Evolutionary conservation across 2,113 vertebrate genomes (phyloP).

Genomic region (Oreochromis spilurus): DNA sequence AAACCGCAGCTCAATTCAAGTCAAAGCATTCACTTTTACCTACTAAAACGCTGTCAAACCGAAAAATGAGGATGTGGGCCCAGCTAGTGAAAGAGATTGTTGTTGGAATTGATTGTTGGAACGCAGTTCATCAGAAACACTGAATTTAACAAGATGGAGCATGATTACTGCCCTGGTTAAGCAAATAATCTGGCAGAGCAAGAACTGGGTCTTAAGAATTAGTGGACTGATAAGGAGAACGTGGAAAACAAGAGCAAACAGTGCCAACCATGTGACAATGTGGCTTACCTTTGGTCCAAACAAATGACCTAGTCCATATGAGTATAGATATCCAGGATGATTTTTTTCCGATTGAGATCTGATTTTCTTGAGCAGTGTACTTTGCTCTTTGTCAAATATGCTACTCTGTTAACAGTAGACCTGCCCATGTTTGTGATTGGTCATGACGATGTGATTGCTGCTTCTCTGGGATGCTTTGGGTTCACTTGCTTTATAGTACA

Average conservation of each 20-base stretch:
- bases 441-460: fast-evolving
- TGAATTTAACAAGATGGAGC: background rate
- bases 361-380: background rate
- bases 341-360: background rate
- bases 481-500: background rate
- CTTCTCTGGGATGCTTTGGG: background rate
- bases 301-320: fast-evolving
- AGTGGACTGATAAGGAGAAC: background rate
- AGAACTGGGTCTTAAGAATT: background rate
- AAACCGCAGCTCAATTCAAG: too few relatives aligned
- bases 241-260: background rate
- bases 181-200: background rate
- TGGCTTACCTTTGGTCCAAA: background rate
- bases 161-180: background rate
- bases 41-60: too few relatives aligned
- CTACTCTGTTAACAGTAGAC: background rate
- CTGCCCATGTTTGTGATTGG: background rate
- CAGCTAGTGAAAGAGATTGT: background rate
- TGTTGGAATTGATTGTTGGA: background rate
- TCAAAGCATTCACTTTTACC: too few relatives aligned
- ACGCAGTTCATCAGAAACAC: background rate
- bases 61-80: too few relatives aligned
- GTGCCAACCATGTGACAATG: background rate
- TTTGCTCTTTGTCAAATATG: background rate
- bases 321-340: background rate